Percentiles rank a stretch among this genome's conserved stretches.
Conservation (phyloP, 2,797 vertebrate species). For the Poecile montanus region DNA sequence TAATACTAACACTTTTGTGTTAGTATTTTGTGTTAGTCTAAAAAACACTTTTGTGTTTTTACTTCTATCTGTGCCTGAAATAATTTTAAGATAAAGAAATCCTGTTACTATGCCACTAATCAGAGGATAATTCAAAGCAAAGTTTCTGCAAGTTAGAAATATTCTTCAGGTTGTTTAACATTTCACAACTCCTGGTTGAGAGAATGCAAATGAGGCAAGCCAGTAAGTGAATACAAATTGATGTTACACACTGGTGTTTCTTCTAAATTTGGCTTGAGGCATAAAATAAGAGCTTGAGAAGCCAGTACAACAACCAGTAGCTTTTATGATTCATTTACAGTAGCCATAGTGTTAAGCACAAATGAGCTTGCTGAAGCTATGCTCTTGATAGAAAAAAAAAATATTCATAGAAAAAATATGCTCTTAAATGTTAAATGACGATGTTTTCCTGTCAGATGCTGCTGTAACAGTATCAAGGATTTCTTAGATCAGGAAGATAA, state of each 20-base stretch:
- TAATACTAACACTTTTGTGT: too few species aligned
- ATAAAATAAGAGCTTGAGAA: slow-evolving; percentile 53
- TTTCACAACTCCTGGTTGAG: slow-evolving; percentile 15
- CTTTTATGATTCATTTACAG: slow-evolving; percentile 36
- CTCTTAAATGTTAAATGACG: background rate
- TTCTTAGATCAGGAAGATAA: background rate
- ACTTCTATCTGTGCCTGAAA: background rate
- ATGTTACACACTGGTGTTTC: slow-evolving; percentile 6
- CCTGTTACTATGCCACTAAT: background rate
- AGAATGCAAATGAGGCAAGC: slow-evolving; percentile 12
- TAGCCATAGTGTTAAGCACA: slow-evolving; percentile 15
- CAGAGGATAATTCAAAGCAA: background rate
- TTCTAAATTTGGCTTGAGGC: slow-evolving; percentile 42
- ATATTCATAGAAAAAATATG: background rate
- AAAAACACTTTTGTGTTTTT: background rate
- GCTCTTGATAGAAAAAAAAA: background rate
- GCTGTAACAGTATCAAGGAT: background rate
- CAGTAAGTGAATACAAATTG: slow-evolving; percentile 34
- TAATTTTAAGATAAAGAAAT: background rate
- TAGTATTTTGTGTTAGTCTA: too few species aligned
- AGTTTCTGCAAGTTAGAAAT: slow-evolving; percentile 6
- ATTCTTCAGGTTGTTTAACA: slow-evolving; percentile 14
- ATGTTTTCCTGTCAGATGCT: background rate
- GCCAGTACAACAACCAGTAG: background rate
- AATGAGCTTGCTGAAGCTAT: background rate